Evolutionary conservation across 2,113 vertebrate species (phyloP), one percentile per base, ranked within the genome.

Genomic region (Sander vitreus): DNA sequence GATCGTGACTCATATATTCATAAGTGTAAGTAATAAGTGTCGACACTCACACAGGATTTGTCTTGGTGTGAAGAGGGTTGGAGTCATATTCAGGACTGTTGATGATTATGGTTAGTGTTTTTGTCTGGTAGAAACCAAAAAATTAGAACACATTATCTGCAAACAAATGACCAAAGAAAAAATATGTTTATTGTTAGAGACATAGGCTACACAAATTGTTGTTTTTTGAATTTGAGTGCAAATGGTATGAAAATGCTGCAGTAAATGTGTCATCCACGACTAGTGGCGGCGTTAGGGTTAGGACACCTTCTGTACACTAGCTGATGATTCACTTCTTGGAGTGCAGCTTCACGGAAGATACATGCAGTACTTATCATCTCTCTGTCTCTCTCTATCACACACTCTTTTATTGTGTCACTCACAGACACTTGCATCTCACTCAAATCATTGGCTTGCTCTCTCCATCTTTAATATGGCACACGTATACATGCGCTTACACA

Each of bases 281-380:
- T 55, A n/a, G 43, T 76, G 68, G 76, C 53, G 14, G 63, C 72
- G 51, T 36, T 55, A 10, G 80, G 50, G 63, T 76, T 54, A 67
- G 57, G 75, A 71, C 82, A 80, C 69, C 75, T 82, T 85, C 81
- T 89, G 88, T 71, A 69, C 76, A 59, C 70, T 21, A 16, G 83
- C 59, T 6, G 63, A 67, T 90, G 89, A 91, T 70, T 93, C 89
- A 90, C 58, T 51, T 55, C 70, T 78, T 19, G 18, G 65, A 73
- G 50, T 23, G 67, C 50, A n/a, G 73, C 80, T 81, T 81, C 75
- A 54, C 55, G 51, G 76, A 87, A 68, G 54, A 73, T 9, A 71
- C 70, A 71, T 36, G 39, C 65, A 18, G 19, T 23, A 64, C 65
- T 51, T 53, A 66, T 81, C 78, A 51, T 81, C 82, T 65, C 81